Conservation (phyloP, 2,113 vertebrate genomes). For the Monopterus albus region DNA sequence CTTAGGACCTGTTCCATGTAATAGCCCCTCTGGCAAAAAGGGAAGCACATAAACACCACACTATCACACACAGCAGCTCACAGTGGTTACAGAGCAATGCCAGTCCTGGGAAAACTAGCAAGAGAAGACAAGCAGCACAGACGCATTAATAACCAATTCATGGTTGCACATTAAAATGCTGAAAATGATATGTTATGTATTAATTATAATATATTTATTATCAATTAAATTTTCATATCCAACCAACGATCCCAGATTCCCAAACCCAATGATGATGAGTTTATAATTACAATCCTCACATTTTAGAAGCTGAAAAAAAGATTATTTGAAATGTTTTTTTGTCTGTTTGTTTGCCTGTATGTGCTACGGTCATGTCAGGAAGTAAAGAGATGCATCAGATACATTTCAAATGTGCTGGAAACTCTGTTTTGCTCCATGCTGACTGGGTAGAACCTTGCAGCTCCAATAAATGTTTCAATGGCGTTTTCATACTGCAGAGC, state of each 20-base stretch:
- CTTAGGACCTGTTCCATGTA: background rate
- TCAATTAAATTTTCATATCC: too few species aligned
- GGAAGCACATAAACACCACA: slow-evolving; percentile 20
- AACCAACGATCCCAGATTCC: too few species aligned
- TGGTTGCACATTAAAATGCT: too few species aligned
- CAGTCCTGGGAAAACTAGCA: too few species aligned
- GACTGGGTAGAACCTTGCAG: background rate
- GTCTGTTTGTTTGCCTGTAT: too few species aligned
- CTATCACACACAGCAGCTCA: slow-evolving; percentile 3
- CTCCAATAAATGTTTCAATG: background rate
- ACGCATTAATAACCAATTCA: too few species aligned
- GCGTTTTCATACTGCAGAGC: background rate
- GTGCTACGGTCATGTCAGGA: too few species aligned
- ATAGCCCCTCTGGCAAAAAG: slow-evolving; percentile 12
- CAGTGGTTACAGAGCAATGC: slow-evolving; percentile 10
- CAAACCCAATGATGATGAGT: too few species aligned
- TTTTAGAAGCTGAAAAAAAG: background rate
- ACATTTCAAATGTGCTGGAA: too few species aligned
- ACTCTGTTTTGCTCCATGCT: too few species aligned
- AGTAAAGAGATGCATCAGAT: too few species aligned
- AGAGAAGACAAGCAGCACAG: background rate
- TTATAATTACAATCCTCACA: background rate
- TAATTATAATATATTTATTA: background rate
- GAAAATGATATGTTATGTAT: too few species aligned
- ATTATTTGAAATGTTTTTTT: background rate